Evolutionary conservation across 2,113 vertebrate species (phyloP).

Genomic region (Pantherophis guttatus): DNA sequence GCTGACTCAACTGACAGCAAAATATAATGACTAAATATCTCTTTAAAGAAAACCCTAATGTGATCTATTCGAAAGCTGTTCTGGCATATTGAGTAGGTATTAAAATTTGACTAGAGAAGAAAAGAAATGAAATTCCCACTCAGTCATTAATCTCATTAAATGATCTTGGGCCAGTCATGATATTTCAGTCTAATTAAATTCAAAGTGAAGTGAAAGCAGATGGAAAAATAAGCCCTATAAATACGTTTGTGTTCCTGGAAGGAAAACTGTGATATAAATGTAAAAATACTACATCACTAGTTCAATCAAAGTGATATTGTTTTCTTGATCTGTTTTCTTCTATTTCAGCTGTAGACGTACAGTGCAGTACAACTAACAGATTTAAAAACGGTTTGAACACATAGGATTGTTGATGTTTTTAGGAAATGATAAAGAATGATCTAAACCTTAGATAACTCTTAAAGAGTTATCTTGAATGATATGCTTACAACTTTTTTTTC

Average conservation of each 20-base stretch:
- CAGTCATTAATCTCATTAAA: not conserved
- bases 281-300: not conserved
- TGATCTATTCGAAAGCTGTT: not conserved
- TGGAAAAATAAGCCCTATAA: not conserved
- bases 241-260: not conserved
- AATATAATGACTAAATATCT: not conserved
- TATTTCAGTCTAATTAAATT: not conserved
- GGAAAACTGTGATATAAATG: not conserved
- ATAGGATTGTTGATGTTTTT: not conserved
- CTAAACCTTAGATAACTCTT: not conserved
- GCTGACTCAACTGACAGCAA: not conserved
- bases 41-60: not conserved
- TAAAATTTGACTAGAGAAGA: not conserved
- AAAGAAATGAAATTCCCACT: not conserved
- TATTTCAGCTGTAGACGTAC: not conserved
- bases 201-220: not conserved
- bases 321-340: not conserved
- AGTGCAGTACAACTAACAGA: not conserved
- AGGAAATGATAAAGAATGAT: constrained; percentile 22
- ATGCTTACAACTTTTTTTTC: constrained; percentile 56
- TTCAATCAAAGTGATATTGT: not conserved
- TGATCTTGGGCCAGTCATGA: not conserved
- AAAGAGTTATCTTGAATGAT: constrained; percentile 23
- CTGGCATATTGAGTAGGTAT: not conserved
- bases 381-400: not conserved